phyloP scores from a whole-genome alignment of 2,797 vertebrate genomes.

The Rhinatrema bivittatum region DNA sequence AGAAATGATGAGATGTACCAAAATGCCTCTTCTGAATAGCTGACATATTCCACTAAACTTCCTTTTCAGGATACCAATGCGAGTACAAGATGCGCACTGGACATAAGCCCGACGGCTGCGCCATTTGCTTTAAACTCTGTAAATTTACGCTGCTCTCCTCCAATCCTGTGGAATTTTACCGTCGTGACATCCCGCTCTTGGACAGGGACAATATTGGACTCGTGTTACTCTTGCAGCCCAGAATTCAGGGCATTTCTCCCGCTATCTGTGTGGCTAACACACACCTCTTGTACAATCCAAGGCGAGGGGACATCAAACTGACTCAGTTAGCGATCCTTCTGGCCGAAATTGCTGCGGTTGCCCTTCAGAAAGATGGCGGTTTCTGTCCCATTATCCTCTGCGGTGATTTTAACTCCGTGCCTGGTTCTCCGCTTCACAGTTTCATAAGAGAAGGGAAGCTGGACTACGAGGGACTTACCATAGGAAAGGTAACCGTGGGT shows the following conservation, averaged over 20 bases:
- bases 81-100: conserved; percentile 93
- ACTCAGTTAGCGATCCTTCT: conserved; percentile 86
- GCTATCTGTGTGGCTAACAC: conserved; percentile 85
- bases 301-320: conserved; percentile 88
- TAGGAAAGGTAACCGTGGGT: conserved; percentile 65
- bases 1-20: background rate
- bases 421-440: conserved; percentile 79
- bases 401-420: conserved; percentile 92
- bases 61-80: conserved; percentile 79
- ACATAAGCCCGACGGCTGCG: conserved; percentile 85
- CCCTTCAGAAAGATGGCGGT: conserved; percentile 58
- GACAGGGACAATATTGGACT: conserved; percentile 91
- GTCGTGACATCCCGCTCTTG: conserved; percentile 69
- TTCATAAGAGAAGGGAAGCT: conserved; percentile 80
- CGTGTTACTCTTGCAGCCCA: conserved; percentile 76
- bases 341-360: conserved; percentile 75
- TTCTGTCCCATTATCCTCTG: conserved; percentile 78
- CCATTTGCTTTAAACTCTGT: conserved; percentile 76
- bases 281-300: conserved; percentile 89
- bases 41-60: conserved; percentile 13
- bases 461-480: conserved; percentile 72
- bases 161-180: conserved; percentile 82
- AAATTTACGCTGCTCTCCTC: conserved; percentile 76
- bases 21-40: background rate
- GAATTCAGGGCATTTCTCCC: conserved; percentile 2